Conservation (phyloP, 2,113 vertebrate species). For the Syrmaticus mikado region DNA sequence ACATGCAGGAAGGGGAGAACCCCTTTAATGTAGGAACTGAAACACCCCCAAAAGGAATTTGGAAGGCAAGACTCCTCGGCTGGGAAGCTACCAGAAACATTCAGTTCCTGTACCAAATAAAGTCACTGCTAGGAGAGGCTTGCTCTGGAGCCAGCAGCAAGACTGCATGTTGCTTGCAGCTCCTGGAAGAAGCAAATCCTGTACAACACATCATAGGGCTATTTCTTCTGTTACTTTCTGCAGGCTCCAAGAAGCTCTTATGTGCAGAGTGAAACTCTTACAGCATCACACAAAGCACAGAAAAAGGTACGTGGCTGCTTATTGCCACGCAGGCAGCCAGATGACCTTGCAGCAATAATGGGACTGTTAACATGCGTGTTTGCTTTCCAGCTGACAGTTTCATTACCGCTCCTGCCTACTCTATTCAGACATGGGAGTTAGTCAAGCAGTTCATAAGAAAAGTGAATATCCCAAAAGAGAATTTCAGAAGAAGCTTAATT, state of each 20-base stretch:
- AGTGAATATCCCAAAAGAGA: conserved; percentile 43
- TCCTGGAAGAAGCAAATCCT: neutral
- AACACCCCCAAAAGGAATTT: neutral
- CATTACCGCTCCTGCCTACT: neutral
- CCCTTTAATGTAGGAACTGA: neutral
- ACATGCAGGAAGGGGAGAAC: neutral
- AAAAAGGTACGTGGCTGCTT: neutral
- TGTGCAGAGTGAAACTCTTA: rapidly evolving
- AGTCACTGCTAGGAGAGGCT: neutral
- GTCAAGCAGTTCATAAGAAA: neutral
- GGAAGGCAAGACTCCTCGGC: neutral
- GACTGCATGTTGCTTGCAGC: neutral
- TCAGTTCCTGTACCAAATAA: neutral
- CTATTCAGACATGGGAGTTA: neutral
- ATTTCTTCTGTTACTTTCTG: neutral
- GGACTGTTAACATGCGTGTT: rapidly evolving
- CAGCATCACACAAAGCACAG: neutral
- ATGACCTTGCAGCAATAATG: neutral
- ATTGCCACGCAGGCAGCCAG: neutral
- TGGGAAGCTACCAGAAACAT: neutral
- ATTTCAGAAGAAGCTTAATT: conserved; percentile 28
- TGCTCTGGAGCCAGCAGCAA: neutral
- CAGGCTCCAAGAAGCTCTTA: neutral
- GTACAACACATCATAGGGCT: neutral
- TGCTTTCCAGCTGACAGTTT: neutral